A percentile compares a stretch with the other conserved stretches of the same genome.
These are phyloP conservation scores for Suillia variegata DNA, from an alignment of 2,888 invertebrate genomes.

Conservation along the genomic window DNA sequence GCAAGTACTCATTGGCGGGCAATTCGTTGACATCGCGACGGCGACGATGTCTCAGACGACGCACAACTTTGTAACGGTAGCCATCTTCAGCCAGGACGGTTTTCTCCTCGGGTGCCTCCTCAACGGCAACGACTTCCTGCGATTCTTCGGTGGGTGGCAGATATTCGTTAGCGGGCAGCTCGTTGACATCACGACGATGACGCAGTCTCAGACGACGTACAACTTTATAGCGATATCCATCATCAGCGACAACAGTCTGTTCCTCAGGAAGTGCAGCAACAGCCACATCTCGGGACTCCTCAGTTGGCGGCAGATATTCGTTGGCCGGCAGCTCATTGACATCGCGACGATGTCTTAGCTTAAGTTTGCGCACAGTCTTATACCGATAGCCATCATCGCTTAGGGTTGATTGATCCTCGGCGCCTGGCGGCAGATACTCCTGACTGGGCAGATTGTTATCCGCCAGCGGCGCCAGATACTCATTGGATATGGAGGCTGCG, in stretches of 20 bases:
- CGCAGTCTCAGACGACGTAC: conserved; percentile 43
- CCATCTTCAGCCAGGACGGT: conserved; percentile 33
- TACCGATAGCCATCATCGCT: conserved; percentile 38
- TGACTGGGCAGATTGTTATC: conserved; percentile 45
- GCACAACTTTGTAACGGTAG: conserved; percentile 38
- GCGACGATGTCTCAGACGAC: conserved; percentile 30
- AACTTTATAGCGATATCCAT: conserved; percentile 48
- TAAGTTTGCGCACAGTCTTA: conserved; percentile 33
- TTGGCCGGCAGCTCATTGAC: conserved; percentile 34
- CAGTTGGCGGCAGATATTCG: conserved; percentile 43
- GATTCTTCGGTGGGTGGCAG: conserved; percentile 33
- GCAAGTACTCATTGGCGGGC: conserved; percentile 39
- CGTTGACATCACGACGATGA: conserved; percentile 47
- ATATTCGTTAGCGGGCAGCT: conserved; percentile 39
- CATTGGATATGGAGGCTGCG: conserved; percentile 46
- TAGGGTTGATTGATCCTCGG: conserved; percentile 23
- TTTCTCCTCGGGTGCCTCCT: conserved; percentile 22
- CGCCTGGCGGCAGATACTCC: conserved; percentile 30
- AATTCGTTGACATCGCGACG: conserved; percentile 44
- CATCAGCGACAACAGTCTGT: conserved; percentile 32
- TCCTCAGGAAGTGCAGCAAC: conserved; percentile 31
- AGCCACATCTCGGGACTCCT: conserved; percentile 21
- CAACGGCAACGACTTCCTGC: conserved; percentile 14
- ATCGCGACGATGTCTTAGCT: conserved; percentile 40
- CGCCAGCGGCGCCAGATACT: conserved; percentile 48